phyloP scores from a whole-genome alignment of 2,888 invertebrate species.

The Eudasyphora cyanicolor region DNA sequence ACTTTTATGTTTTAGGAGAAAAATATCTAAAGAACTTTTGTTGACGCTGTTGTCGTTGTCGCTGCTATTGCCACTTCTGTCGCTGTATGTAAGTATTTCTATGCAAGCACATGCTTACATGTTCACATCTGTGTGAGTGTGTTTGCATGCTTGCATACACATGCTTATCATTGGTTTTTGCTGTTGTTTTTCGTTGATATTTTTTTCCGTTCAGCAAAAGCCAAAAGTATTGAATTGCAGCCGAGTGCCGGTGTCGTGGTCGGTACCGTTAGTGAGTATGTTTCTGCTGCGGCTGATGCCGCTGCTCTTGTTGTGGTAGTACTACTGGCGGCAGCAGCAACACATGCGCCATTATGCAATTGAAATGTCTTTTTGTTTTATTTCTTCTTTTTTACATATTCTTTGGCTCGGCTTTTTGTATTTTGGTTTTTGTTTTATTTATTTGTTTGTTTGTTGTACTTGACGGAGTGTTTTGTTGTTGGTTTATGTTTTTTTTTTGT shows the following conservation, averaged over 20 bases:
- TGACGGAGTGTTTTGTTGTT: no score
- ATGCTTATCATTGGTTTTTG: not conserved
- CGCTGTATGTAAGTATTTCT: not conserved
- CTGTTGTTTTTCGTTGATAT: no score
- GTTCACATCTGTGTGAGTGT: conserved; percentile 30
- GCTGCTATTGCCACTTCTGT: not conserved
- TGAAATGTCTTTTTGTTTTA: conserved; percentile 54
- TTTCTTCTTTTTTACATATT: not conserved
- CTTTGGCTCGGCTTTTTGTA: conserved; percentile 11
- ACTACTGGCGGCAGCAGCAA: conserved; percentile 48
- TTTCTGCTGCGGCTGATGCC: not conserved
- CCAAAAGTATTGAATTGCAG: conserved; percentile 44
- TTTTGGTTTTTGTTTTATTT: conserved; percentile 38
- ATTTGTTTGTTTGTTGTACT: conserved; percentile 32
- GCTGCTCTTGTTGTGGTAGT: not conserved
- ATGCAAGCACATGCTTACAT: not conserved
- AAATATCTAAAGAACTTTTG: conserved; percentile 12
- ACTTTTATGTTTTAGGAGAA: conserved; percentile 62
- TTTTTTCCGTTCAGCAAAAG: conserved; percentile 7
- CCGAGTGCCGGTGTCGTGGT: no score
- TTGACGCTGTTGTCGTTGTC: not conserved
- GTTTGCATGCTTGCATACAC: not conserved
- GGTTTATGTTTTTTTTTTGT: conserved; percentile 21
- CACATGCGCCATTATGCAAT: conserved; percentile 66
- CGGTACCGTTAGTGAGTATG: no score